Conservation (phyloP, 2,797 vertebrate genomes). For the Fistularia tabacaria region DNA sequence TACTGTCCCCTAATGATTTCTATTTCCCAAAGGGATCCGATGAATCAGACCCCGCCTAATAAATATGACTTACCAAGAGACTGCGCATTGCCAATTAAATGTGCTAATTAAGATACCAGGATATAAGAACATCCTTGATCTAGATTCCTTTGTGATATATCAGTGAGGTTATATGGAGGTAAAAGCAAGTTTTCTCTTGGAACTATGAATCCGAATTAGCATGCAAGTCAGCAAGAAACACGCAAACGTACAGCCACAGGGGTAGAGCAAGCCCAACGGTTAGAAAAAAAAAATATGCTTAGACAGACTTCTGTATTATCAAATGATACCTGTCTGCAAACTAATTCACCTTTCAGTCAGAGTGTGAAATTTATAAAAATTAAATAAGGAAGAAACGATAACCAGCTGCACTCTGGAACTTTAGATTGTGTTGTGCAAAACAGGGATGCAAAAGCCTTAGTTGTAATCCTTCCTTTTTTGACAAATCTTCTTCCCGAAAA, state of each 20-base stretch:
- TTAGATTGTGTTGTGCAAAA: slow-evolving; percentile 1
- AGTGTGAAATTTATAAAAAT: too few relatives aligned
- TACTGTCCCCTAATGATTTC: slow-evolving; percentile 53
- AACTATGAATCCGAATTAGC: slow-evolving; percentile 20
- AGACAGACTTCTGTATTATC: too few relatives aligned
- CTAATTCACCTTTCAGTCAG: too few relatives aligned
- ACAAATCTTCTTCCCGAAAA: slow-evolving; percentile 18
- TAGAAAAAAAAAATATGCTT: neutral
- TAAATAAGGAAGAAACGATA: too few relatives aligned
- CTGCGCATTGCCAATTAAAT: slow-evolving; percentile 63
- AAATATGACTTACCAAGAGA: slow-evolving; percentile 67
- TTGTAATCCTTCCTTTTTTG: slow-evolving; percentile 21
- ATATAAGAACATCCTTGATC: slow-evolving; percentile 66
- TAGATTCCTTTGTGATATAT: slow-evolving; percentile 60
- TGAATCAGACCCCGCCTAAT: slow-evolving; percentile 58
- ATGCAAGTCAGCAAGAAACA: slow-evolving; percentile 21
- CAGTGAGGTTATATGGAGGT: slow-evolving; percentile 59
- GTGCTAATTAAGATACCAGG: slow-evolving; percentile 69
- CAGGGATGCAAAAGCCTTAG: slow-evolving; percentile 16
- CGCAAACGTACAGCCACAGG: slow-evolving; percentile 9
- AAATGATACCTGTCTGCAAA: too few relatives aligned
- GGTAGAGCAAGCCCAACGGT: neutral
- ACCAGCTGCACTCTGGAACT: neutral
- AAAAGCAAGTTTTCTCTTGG: slow-evolving; percentile 34
- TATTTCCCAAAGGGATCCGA: slow-evolving; percentile 44